Evolutionary conservation across 2,113 vertebrate genomes (phyloP), one percentile per base, ranked within the genome.

Genomic region (Piaya cayana): DNA sequence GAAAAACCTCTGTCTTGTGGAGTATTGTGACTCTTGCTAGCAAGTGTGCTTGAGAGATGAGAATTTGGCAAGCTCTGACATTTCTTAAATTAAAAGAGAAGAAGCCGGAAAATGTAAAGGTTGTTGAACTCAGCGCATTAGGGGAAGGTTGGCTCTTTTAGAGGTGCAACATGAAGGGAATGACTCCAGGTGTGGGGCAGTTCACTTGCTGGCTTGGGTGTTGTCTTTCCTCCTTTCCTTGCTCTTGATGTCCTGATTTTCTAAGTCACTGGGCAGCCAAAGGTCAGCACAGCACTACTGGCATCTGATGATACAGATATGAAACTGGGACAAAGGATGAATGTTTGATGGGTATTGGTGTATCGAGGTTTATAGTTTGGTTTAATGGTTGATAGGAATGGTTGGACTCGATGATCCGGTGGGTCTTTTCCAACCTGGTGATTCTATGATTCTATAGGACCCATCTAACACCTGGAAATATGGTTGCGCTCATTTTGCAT

Each of bases 91-190:
- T 43, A 19, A 59, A 52, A 32, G 65, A 68, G 23, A 75, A 78
- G 26, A 55, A 92, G 52, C 4, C 36, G 47, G 37, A 43, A 72
- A 80, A 42, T 1, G 5, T 81, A 62, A 43, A 52, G 64, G 26
- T 12, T 36, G 22, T 27, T 76, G 18, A 55, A 58, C n/a, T 52
- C 2, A 0, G 3, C 1, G 0, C 74, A 1, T 52, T 42, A n/a
- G 36, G 25, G 27, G 34, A 52, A 1, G 3, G 8, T 36, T 72
- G 59, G 17, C 43, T 29, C 20, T n/a, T 67, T 14, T 22, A 82
- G 59, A 30, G 32, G 21, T 45, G 21, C 23, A 37, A 0, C 0
- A 0, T 15, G 23, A 78, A 67, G 32, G 62, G 27, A 71, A 60
- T 82, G 1, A 29, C 6, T 77, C 27, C 29, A 56, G 15, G 11